Evolutionary conservation across 1,140 invertebrate species (phyloP), one percentile per base, ranked within the genome.

Genomic region (Tetramorium alpestre): DNA sequence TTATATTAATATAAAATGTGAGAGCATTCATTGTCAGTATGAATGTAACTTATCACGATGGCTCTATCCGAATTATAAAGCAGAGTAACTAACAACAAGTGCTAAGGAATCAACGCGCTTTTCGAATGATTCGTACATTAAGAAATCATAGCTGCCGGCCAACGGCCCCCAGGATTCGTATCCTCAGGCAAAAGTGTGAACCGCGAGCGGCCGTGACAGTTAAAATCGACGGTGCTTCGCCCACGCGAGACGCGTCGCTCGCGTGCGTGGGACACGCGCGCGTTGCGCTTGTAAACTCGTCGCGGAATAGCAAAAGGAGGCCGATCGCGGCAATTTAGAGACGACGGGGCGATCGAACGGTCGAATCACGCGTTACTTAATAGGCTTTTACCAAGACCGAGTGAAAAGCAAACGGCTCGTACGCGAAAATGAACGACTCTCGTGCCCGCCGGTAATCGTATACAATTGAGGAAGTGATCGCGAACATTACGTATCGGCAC

Each of bases 401-500:
- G 89, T 64, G 80, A 87, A 81, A 90, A 77, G 58, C 56, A 13
- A 77, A 64, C 75, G 75, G 13, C 7, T 81, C 41, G 47, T 28
- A 22, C 5, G 75, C 69, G 80, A 90, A 88, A 88, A 90, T 72
- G 64, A 86, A 78, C 80, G 77, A 81, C 73, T 67, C 25, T 51
- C 28, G 18, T 18, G 10, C 13, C 58, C 73, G 81, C 49, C 73
- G 67, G 89, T 90, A 90, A 91, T 91, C 87, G 87, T 84, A 80
- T 87, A 90, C 84, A 87, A 91, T 91, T 84, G 75, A 90, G 90
- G 89, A 91, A 90, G 89, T 85, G 89, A 88, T 88, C 84, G 76
- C 67, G 56, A 33, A 89, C 89, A 80, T 88, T 88, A 87, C 81
- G 60, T 58, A 67, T 88, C 77, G 87, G 72, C 82, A 69, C 62